Percentiles rank a stretch among this genome's conserved stretches.
Evolutionary conservation across 2,797 vertebrate species (phyloP).

Genomic region (Amblyopsis hoosieri): DNA sequence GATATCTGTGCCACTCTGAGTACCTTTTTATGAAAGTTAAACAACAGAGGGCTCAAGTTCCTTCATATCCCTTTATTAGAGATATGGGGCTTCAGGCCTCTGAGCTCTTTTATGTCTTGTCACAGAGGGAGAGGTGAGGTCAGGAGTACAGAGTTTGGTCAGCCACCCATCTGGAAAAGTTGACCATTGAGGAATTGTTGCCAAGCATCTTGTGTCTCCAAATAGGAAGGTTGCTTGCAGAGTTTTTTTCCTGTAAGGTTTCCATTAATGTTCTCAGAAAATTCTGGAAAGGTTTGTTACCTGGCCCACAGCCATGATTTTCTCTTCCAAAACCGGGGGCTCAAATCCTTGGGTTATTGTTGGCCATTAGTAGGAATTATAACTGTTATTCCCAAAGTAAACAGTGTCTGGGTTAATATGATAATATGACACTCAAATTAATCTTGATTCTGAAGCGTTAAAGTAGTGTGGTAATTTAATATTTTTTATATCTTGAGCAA

Average conservation of each 20-base stretch:
- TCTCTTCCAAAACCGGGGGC: not conserved
- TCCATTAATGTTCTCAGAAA: constrained; percentile 8
- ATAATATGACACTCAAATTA: constrained; percentile 19
- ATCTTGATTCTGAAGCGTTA: constrained; percentile 18
- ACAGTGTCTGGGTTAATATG: not conserved
- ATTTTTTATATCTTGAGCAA: constrained; percentile 51
- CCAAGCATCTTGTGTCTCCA: constrained; percentile 57
- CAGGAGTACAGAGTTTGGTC: constrained; percentile 54
- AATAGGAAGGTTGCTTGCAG: constrained; percentile 14
- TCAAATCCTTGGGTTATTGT: not conserved
- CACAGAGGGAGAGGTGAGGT: constrained; percentile 38
- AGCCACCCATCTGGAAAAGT: constrained; percentile 45
- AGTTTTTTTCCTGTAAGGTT: not conserved
- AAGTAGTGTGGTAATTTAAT: not conserved
- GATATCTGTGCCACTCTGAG: constrained; percentile 57
- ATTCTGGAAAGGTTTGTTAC: constrained; percentile 1
- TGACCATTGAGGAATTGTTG: constrained; percentile 42
- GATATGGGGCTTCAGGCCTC: constrained; percentile 45
- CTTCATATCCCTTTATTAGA: constrained; percentile 62
- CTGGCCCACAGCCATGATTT: not conserved
- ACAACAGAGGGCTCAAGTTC: constrained; percentile 62
- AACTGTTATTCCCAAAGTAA: not conserved
- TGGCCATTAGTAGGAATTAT: not conserved
- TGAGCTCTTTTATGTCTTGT: constrained; percentile 49
- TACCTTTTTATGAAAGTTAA: constrained; percentile 64